Evolutionary conservation across 2,113 vertebrate species (phyloP).

Genomic region (Daphoenositta chrysoptera): DNA sequence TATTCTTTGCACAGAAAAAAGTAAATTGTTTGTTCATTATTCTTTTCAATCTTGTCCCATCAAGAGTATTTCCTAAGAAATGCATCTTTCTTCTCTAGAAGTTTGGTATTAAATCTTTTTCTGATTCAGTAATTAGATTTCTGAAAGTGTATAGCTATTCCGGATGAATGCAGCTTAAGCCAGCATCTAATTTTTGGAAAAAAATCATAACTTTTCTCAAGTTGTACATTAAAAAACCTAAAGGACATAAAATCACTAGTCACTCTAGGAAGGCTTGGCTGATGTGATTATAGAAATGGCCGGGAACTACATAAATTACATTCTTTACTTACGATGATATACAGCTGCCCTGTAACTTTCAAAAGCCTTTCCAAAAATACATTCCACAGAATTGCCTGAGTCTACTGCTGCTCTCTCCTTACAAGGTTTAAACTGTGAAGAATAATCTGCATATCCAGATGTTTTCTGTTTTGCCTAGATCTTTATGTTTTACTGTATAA

Average conservation of each 20-base stretch:
- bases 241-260: conserved; percentile 25
- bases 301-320: conserved; percentile 11
- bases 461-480: conserved; percentile 9
- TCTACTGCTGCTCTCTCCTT: conserved; percentile 9
- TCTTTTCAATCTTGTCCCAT: not conserved
- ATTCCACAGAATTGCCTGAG: not conserved
- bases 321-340: conserved; percentile 25
- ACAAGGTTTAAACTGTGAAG: conserved; percentile 33
- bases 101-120: not conserved
- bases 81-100: not conserved
- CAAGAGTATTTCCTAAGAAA: not conserved
- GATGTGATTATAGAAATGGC: conserved; percentile 22
- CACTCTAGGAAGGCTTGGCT: conserved; percentile 31
- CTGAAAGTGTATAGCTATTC: not conserved
- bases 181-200: not conserved
- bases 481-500: conserved; percentile 14
- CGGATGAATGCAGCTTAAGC: not conserved
- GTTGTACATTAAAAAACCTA: not conserved
- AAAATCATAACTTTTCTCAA: not conserved
- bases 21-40: not conserved
- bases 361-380: conserved; percentile 43
- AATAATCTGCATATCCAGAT: conserved; percentile 23
- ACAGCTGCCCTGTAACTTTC: conserved; percentile 19
- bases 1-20: not conserved
- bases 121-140: not conserved